Percentiles rank a stretch among this genome's conserved stretches.
phyloP scores from a whole-genome alignment of 2,113 vertebrate genomes.

The Xyliphius kryptos region DNA sequence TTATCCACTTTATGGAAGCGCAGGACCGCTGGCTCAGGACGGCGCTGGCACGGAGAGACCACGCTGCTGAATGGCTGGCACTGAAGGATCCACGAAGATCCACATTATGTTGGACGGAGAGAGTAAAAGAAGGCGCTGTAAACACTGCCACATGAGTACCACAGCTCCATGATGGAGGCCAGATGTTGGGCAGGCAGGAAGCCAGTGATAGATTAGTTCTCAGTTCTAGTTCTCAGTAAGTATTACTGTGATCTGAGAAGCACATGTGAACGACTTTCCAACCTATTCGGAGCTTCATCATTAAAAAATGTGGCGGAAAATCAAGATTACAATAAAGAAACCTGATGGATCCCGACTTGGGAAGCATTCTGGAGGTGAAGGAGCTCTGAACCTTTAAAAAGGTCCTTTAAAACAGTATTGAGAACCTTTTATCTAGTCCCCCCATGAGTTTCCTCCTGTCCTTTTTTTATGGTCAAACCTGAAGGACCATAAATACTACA shows the following conservation, averaged over 20 bases:
- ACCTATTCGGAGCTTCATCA: too few species aligned
- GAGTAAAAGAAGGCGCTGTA: conserved; percentile 40
- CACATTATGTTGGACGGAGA: conserved; percentile 10
- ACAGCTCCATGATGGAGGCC: conserved; percentile 42
- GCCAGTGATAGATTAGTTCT: conserved; percentile 17
- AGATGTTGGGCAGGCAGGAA: conserved; percentile 38
- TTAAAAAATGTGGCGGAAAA: too few species aligned
- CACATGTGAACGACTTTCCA: too few species aligned
- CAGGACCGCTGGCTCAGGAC: background rate
- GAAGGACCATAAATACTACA: too few species aligned
- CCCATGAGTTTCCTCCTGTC: too few species aligned
- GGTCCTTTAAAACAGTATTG: too few species aligned
- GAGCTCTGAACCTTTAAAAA: too few species aligned
- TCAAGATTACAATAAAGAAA: too few species aligned
- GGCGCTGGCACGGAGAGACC: background rate
- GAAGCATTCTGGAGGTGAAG: too few species aligned
- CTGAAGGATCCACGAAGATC: conserved; percentile 4
- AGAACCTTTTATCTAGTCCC: too few species aligned
- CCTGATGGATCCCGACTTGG: too few species aligned
- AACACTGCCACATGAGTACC: conserved; percentile 60
- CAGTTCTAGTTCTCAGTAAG: conserved; percentile 42
- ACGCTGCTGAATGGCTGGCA: conserved; percentile 29
- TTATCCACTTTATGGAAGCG: background rate
- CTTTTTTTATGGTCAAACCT: too few species aligned
- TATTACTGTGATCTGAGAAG: background rate